phyloP scores from a whole-genome alignment of 2,888 invertebrate species.

The Cerastoderma edule region DNA sequence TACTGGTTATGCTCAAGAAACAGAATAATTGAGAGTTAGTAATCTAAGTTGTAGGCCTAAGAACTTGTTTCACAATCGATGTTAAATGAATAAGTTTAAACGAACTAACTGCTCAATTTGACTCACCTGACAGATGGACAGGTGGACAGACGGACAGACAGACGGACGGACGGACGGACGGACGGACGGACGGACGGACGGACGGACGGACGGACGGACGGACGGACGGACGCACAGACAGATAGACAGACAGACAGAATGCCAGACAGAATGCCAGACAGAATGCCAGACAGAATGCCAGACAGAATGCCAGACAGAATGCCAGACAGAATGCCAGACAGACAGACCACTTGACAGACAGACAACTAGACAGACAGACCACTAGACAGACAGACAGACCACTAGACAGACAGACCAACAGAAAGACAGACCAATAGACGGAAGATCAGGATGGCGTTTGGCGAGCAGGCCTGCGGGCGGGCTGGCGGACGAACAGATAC shows the following conservation, averaged over 20 bases:
- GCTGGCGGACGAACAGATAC: too few species aligned
- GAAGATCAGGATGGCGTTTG: too few species aligned
- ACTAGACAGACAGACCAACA: neutral
- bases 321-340: neutral
- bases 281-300: neutral
- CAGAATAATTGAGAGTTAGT: too few species aligned
- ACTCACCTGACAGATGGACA: neutral
- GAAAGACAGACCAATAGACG: neutral
- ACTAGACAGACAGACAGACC: neutral
- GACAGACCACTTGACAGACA: neutral
- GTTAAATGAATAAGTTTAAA: too few species aligned
- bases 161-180: neutral
- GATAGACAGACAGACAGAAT: neutral
- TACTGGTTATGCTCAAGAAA: too few species aligned
- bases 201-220: neutral
- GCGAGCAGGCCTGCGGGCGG: too few species aligned
- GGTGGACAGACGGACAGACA: neutral
- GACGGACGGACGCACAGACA: neutral
- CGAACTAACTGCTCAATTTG: too few species aligned
- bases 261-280: neutral
- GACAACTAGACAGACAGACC: neutral
- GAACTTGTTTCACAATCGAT: too few species aligned
- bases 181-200: neutral
- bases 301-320: neutral
- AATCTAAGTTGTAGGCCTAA: too few species aligned